Evolutionary conservation across 2,797 vertebrate genomes (phyloP).

Genomic region (Epinephelus coioides): DNA sequence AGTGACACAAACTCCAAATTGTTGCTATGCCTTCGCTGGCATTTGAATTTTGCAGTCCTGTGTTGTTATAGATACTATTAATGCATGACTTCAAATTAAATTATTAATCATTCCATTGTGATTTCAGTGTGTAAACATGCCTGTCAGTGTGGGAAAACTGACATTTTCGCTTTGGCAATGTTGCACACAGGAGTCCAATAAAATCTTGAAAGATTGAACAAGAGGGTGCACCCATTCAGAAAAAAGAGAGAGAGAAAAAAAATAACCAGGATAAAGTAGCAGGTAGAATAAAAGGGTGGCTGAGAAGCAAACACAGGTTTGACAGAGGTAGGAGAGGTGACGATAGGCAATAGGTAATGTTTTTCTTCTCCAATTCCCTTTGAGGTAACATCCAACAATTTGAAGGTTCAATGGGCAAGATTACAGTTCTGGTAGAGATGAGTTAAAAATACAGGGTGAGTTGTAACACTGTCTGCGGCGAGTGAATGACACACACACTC

Average conservation of each 20-base stretch:
- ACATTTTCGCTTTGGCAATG: slow-evolving; percentile 43
- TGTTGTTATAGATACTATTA: slow-evolving; percentile 44
- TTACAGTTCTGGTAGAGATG: slow-evolving; percentile 77
- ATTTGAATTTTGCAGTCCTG: slow-evolving; percentile 7
- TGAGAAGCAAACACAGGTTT: slow-evolving; percentile 64
- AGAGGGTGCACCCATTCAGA: slow-evolving; percentile 51
- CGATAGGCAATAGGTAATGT: slow-evolving; percentile 71
- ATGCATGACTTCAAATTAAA: slow-evolving; percentile 36
- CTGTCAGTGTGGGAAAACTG: slow-evolving; percentile 36
- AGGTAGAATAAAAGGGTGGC: slow-evolving; percentile 58
- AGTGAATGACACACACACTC: slow-evolving; percentile 68
- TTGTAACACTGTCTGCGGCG: slow-evolving; percentile 65
- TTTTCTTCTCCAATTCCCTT: slow-evolving; percentile 76
- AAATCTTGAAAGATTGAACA: slow-evolving; percentile 40
- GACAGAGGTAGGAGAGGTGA: slow-evolving; percentile 71
- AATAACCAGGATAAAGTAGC: slow-evolving; percentile 50
- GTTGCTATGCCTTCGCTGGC: not conserved
- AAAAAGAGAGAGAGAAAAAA: slow-evolving; percentile 36
- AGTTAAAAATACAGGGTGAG: slow-evolving; percentile 81
- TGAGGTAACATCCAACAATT: slow-evolving; percentile 82
- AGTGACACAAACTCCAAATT: slow-evolving; percentile 21
- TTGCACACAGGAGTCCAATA: slow-evolving; percentile 36
- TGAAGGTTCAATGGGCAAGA: slow-evolving; percentile 82
- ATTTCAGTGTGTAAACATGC: slow-evolving; percentile 43
- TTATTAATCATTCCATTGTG: slow-evolving; percentile 29